Evolutionary conservation across 1,140 invertebrate genomes (phyloP), one percentile per base, ranked within the genome.

Genomic region (Helicoverpa armigera): DNA sequence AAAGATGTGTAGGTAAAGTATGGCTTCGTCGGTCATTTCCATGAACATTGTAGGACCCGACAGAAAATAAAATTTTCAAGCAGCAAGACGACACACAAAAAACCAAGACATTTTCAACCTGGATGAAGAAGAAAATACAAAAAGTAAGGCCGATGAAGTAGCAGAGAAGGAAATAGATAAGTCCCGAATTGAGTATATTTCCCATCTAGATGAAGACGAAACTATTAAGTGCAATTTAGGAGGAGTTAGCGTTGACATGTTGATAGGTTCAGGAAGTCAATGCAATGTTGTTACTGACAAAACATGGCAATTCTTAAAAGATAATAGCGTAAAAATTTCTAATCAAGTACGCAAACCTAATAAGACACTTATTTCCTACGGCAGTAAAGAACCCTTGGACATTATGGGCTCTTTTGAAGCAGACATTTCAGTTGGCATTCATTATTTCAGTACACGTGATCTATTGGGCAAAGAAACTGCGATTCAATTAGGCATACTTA

Each of bases 401-500:
- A 16, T 86, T 29, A 18, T 81, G 43, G 85, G 83, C 12, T 70
- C 83, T 4, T 83, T 89, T 76, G 61, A 86, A 54, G 54, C 86
- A 11, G 12, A 13, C 5, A 82, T 86, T 12, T 11, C 43, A 11
- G 50, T 69, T 50, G 14, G 18, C 16, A n/a, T 18, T 69, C 51
- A 48, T 75, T 14, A 80, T 73, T 35, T 12, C 50, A 86, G 88
- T 3, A 70, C 85, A 0, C 77, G 84, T 63, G 50, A 89, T 69
- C 54, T 88, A 10, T 23, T 88, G 7, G 86, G 88, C 9, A 87
- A 87, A 74, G 56, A 77, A 2, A 84, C 78, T 16, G 83, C 86
- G 0, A 75, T 84, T 1, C 9, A 10, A 7, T 16, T 88, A 1
- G 75, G 70, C 3, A 85, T 86, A 5, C 60, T 89, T 10, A 12